Base-by-base conservation (phyloP, 2,888 invertebrate genomes). In the Eledona agricola region DNA sequence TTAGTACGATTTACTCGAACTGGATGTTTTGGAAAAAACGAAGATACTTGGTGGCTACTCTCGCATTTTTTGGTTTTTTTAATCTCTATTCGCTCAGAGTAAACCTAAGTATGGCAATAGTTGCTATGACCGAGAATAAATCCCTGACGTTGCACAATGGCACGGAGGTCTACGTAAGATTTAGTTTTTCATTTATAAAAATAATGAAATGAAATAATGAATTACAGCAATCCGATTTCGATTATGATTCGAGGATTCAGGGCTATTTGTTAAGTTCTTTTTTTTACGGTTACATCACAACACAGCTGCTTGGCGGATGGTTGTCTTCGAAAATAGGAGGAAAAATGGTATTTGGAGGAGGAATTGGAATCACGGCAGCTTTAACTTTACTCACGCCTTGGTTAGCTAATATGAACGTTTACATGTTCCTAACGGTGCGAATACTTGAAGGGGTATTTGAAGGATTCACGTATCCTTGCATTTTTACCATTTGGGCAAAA, bases 101-200 rank as follows among this genome's bases (percentile, higher is more conserved):
- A 2, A 95, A 94, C 78, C 81, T 96, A 59, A 94, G 93, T 59
- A 90, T 96, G 7, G 95, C 93, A 2, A 90, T 96, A 60, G 93
- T 96, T 26, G 93, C 93, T 56, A 96, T 96, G 96, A 92, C 89
- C 0, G 85, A 88, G 66, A 83, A 86, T 12, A 78, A 83, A 53
- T 83, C 82, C 32, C 80, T 82, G 2, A 77, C 78, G 23, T 77
- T 83, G 47, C 82, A 80, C 1, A 83, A 86, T 63, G 89, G 89
- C n/a, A 84, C 83, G 0, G 70, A 80, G 29, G 78, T 79, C 42
- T 74, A 77, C 63, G 86, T 84, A 70, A 82, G 81, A 77, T 17
- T 16, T 11, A 12, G 19, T 19, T 23, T 37, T 40, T 16, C 3
- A n/a, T n/a, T n/a, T n/a, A n/a, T n/a, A n/a, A n/a, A n/a, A n/a